Conservation (phyloP, 2,113 vertebrate species). For the Pongo pygmaeus region DNA sequence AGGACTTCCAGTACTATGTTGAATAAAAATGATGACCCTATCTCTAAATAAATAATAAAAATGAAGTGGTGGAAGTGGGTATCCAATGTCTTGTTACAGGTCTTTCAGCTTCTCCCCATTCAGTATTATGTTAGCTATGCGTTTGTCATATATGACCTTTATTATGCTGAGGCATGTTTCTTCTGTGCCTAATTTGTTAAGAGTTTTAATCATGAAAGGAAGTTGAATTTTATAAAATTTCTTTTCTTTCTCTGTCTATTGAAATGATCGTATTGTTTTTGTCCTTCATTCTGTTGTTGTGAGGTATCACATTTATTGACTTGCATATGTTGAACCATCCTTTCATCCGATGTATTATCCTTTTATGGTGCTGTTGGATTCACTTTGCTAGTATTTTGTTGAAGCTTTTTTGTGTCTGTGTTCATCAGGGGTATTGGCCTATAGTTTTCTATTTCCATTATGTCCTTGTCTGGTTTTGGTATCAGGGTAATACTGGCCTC, state of each 20-base stretch:
- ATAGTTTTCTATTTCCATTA: not conserved
- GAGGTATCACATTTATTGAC: not conserved
- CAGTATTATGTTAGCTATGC: not conserved
- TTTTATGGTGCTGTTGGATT: not conserved
- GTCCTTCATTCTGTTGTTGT: not conserved
- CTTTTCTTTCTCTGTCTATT: not conserved
- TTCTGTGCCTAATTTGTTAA: not conserved
- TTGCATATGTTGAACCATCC: not conserved
- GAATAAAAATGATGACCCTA: not conserved
- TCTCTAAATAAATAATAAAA: not conserved
- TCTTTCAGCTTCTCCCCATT: not conserved
- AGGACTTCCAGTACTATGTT: not conserved
- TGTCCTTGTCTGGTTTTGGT: not conserved
- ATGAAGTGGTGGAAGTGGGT: not conserved
- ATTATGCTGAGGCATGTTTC: not conserved
- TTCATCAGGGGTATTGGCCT: not conserved
- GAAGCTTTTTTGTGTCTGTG: not conserved
- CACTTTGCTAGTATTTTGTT: not conserved
- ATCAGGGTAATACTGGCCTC: not conserved
- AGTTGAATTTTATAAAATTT: not conserved
- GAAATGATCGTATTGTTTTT: not conserved
- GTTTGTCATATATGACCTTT: not conserved
- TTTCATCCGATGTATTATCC: not conserved
- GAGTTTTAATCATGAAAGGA: not conserved
- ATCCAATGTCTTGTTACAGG: not conserved